phyloP scores from a whole-genome alignment of 1,140 invertebrate species.

The Solenopsis fugax region DNA sequence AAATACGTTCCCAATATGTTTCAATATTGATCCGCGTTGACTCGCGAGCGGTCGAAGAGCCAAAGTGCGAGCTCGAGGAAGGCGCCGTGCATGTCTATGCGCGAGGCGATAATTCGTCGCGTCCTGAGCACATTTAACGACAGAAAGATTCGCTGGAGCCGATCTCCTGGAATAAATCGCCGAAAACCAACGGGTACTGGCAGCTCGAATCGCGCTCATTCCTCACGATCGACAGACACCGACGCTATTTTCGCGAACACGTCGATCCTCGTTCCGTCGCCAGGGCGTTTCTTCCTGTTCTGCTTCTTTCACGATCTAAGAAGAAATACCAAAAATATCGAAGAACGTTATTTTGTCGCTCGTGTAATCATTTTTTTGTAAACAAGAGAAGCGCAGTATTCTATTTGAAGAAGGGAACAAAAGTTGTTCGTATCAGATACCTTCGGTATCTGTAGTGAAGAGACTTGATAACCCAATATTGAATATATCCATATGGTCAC shows the following conservation, averaged over 20 bases:
- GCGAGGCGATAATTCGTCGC: conserved; percentile 55
- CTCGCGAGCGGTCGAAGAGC: conserved; percentile 17
- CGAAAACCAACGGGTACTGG: conserved; percentile 55
- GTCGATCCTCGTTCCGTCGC: not conserved
- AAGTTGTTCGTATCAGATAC: not conserved
- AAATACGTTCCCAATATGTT: conserved; percentile 46
- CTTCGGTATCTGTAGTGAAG: not conserved
- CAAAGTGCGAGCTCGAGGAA: conserved; percentile 41
- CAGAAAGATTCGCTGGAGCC: conserved; percentile 15
- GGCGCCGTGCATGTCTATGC: conserved; percentile 18
- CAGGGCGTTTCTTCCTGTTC: not conserved
- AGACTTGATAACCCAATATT: not conserved
- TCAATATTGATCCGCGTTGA: conserved; percentile 12
- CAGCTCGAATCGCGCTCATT: conserved; percentile 41
- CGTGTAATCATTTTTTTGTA: not conserved
- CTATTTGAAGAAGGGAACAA: not conserved
- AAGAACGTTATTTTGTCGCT: not conserved
- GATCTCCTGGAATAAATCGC: conserved; percentile 52
- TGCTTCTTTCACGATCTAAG: not conserved
- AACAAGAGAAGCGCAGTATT: not conserved
- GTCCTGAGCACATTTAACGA: conserved; percentile 47
- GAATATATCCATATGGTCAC: conserved; percentile 19
- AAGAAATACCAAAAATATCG: not conserved
- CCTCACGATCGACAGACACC: conserved; percentile 23
- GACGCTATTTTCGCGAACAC: conserved; percentile 43